Evolutionary conservation across 2,113 vertebrate species (phyloP), one percentile per base, ranked within the genome.

Genomic region (Zosterops hypoxanthus): DNA sequence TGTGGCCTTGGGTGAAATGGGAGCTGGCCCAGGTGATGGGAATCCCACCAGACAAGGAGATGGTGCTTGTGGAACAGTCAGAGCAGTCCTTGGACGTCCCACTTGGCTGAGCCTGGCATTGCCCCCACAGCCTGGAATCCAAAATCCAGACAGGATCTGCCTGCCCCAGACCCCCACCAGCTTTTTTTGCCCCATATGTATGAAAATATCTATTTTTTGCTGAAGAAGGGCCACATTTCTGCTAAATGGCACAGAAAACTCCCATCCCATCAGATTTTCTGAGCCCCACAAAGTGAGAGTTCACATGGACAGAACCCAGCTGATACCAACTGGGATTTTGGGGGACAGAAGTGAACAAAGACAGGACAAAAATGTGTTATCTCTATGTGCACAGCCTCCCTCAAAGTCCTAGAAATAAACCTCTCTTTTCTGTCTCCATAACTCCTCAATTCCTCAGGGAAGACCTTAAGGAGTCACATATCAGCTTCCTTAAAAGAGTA

Each of bases 121-220:
- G 23, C 14, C 33, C 19, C 41, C 29, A 0, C 46, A 7, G 21
- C 2, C 76, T 18, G 28, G 25, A 21, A 14, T 5, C n/a, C 8
- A 21, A 12, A 26, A 4, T 2, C 23, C 41, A 41, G 56, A 7
- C 33, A 24, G 23, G 63, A 21, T 11, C 59, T 84, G 50, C 76
- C 52, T 12, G 0, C 6, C 34, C 53, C 31, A 56, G 11, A 28
- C 0, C 5, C 25, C 41, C 26, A 49, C 64, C 69, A 64, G 59
- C 42, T 24, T 0, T 26, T 14, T 14, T 3, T 0, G 1, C 49
- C 47, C 39, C n/a, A 4, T 10, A 1, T 7, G 4, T 18, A 18
- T 3, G 5, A 23, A 42, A 64, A 46, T 1, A 4, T 9, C 2
- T 41, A 4, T 59, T 83, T 82, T 44, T 46, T 34, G 4, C 9